Conservation (phyloP, 2,113 vertebrate species). For the Phaethon lepturus region DNA sequence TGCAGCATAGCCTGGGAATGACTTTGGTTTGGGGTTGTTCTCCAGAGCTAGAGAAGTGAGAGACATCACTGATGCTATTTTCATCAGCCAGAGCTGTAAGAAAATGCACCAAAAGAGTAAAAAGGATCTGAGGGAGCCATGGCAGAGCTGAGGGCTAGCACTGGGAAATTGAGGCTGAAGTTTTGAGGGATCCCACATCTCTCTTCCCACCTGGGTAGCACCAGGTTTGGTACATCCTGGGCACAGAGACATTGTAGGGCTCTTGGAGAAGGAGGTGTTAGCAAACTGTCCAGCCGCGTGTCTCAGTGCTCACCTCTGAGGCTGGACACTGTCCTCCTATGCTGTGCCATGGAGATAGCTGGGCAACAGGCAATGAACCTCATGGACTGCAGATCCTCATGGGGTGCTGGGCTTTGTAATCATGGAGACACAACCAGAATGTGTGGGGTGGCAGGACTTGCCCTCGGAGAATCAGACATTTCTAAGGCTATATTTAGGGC, state of each 20-base stretch:
- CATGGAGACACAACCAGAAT: neutral
- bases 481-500: neutral
- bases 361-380: neutral
- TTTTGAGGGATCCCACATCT: neutral
- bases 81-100: neutral
- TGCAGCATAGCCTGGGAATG: neutral
- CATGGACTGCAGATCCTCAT: fast-evolving
- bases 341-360: fast-evolving
- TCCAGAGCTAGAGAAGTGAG: neutral
- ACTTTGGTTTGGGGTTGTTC: neutral
- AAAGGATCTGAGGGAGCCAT: neutral
- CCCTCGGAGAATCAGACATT: neutral
- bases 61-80: neutral
- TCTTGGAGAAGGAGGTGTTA: neutral
- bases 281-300: neutral
- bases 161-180: neutral
- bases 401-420: neutral
- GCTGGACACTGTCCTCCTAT: neutral
- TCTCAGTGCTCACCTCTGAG: neutral
- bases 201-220: neutral
- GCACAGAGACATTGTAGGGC: neutral
- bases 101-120: neutral
- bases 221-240: neutral
- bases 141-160: neutral
- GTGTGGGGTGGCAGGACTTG: neutral